phyloP scores from a whole-genome alignment of 2,888 invertebrate species.

The Eledone cirrhosa region DNA sequence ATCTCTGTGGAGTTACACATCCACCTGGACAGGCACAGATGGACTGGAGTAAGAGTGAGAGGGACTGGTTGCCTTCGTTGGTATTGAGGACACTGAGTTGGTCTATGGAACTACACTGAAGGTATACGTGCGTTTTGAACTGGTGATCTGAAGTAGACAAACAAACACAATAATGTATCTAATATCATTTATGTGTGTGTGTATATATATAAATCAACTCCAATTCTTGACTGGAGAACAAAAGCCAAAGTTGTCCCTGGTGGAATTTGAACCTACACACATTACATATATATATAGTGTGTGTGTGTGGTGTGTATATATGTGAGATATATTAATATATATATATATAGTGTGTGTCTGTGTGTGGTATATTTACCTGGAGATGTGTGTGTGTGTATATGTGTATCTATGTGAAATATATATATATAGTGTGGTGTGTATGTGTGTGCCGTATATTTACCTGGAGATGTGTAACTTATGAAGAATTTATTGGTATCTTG shows the following conservation, averaged over 20 bases:
- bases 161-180: too few species aligned
- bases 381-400: neutral
- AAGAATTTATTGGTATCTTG: neutral
- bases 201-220: too few species aligned
- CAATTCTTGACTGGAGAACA: too few species aligned
- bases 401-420: neutral
- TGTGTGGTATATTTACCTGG: neutral
- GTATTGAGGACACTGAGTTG: neutral
- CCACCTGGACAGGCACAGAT: slow-evolving; percentile 9
- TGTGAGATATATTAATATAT: too few species aligned
- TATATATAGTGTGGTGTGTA: too few species aligned
- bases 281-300: neutral
- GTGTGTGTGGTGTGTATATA: neutral
- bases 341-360: too few species aligned
- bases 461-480: neutral
- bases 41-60: neutral
- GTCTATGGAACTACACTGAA: neutral
- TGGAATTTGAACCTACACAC: too few species aligned
- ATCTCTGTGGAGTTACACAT: neutral
- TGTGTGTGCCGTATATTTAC: neutral
- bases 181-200: too few species aligned
- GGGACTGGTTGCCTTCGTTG: neutral
- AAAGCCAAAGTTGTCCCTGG: too few species aligned
- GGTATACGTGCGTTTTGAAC: neutral
- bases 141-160: neutral